These are phyloP conservation scores for Phortica variegata DNA, from an alignment of 1,140 invertebrate species.

Conservation along the genomic window DNA sequence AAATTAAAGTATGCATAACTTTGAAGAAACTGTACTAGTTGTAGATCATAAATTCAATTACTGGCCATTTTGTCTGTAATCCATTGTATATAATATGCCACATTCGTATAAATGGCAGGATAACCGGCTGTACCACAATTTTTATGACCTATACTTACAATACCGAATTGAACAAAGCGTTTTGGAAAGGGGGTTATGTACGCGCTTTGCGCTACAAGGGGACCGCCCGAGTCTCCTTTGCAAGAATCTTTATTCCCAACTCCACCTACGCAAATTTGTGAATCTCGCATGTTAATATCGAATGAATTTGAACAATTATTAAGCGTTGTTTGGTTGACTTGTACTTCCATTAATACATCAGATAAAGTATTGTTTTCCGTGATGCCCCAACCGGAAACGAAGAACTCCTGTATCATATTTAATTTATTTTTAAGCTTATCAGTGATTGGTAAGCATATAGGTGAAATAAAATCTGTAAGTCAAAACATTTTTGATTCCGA, in stretches of 20 bases:
- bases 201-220: constrained; percentile 34
- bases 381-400: constrained; percentile 71
- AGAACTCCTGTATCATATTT: constrained; percentile 48
- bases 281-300: constrained; percentile 16
- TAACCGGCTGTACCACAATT: constrained; percentile 55
- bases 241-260: constrained; percentile 61
- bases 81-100: constrained; percentile 56
- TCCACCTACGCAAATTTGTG: constrained; percentile 39
- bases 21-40: no score
- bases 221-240: constrained; percentile 60
- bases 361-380: constrained; percentile 59
- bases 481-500: neutral
- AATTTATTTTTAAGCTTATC: constrained; percentile 49
- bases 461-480: constrained; percentile 63
- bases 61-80: constrained; percentile 58
- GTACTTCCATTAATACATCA: constrained; percentile 39
- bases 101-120: constrained; percentile 57
- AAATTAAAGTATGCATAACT: no score
- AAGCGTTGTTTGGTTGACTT: constrained; percentile 24
- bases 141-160: constrained; percentile 60
- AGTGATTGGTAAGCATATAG: constrained; percentile 69
- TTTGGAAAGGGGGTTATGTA: constrained; percentile 22
- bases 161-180: constrained; percentile 52
- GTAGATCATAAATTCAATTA: no score
- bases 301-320: constrained; percentile 23